Evolutionary conservation across 2,113 vertebrate species (phyloP), one percentile per base, ranked within the genome.

Genomic region (Dipodomys stephensi): DNA sequence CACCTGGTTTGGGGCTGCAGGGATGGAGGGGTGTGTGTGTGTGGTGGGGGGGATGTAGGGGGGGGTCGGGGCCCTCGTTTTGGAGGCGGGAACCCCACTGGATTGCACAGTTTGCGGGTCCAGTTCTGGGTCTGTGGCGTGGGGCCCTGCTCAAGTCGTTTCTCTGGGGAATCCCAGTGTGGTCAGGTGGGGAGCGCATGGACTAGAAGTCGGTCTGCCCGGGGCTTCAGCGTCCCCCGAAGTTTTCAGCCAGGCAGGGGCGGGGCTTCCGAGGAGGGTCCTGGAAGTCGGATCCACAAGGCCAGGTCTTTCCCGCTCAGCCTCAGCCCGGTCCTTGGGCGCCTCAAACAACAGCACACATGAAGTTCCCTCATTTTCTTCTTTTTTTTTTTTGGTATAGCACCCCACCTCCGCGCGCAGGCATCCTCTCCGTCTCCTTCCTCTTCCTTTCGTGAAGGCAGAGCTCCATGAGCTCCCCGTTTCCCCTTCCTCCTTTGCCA

Each of bases 351-450:
- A 35, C 6, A 23, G 77, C 6, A 25, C 72, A 71, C 62, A 8
- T 18, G 53, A 57, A 53, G 60, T 10, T 44, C 49, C 79, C 81
- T 23, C 30, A 10, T 80, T 65, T 79, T 72, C 82, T 44, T 53
- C 0, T 39, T 35, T 35, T 35, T 35, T 35, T 39, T 39, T 39
- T 39, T 39, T 5, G 39, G 39, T 39, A 13, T 57, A 12, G 46
- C 39, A 92, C 81, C 64, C 82, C 88, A 57, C 53, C 78, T 74
- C 18, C 1, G 25, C 35, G 28, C 23, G 13, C 91, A 88, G 12
- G 69, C 90, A 95, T 95, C 94, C 95, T 95, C 76, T 65, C 30
- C 39, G 77, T 57, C 62, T 83, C 83, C 88, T 95, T 95, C 95
- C 94, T 95, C 84, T 92, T 95, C 89, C 95, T 97, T 69, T 77